A percentile compares a stretch with the other conserved stretches of the same genome.
Evolutionary conservation across 2,888 invertebrate genomes (phyloP).

Genomic region (Phymatocera aterrima): DNA sequence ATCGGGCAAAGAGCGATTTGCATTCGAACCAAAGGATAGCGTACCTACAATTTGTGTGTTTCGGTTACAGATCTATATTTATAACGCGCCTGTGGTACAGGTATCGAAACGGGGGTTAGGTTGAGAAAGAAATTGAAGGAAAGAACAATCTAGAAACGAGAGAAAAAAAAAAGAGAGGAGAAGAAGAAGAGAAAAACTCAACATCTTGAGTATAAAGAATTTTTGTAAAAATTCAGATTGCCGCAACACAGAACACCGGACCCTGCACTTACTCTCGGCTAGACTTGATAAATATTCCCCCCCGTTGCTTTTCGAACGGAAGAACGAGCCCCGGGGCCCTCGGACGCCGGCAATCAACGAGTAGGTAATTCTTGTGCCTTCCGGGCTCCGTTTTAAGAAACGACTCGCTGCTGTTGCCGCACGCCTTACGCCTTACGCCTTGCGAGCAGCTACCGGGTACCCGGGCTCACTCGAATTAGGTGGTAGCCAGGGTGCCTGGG

Average conservation of each 20-base stretch:
- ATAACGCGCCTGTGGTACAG: too few species aligned
- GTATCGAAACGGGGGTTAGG: background rate
- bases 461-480: constrained; percentile 32
- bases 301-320: constrained; percentile 29
- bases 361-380: constrained; percentile 39
- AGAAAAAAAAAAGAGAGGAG: background rate
- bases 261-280: constrained; percentile 73
- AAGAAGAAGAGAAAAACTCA: background rate
- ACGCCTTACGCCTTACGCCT: background rate
- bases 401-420: too few species aligned
- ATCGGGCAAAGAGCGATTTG: constrained; percentile 58
- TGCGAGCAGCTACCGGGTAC: constrained; percentile 29
- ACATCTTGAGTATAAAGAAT: constrained; percentile 6
- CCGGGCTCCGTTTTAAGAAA: constrained; percentile 24
- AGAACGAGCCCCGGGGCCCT: constrained; percentile 15
- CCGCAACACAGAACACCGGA: background rate
- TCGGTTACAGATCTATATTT: background rate
- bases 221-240: constrained; percentile 32
- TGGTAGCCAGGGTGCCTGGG: constrained; percentile 12
- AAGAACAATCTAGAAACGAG: background rate
- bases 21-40: background rate
- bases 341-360: constrained; percentile 45
- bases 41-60: background rate
- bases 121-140: background rate
- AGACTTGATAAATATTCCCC: constrained; percentile 74